A percentile compares a stretch with the other conserved stretches of the same genome.
Conservation (phyloP, 2,888 invertebrate species). For the Phania funesta region DNA sequence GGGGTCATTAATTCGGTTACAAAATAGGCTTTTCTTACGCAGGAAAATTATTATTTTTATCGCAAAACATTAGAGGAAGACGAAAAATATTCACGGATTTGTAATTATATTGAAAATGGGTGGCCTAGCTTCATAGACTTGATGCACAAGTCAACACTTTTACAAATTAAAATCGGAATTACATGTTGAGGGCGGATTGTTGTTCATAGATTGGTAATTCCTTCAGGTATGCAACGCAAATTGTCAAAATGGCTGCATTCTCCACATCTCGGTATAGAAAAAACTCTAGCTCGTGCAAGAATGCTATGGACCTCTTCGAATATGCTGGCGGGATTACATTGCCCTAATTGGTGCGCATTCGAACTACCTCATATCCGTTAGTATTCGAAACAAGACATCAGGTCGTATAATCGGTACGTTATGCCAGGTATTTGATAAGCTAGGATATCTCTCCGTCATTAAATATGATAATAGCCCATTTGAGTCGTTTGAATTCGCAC, state of each 20-base stretch:
- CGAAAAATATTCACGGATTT: neutral
- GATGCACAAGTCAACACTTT: conserved; percentile 33
- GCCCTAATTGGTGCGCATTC: too few relatives aligned
- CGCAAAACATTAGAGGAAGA: neutral
- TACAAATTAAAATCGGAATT: conserved; percentile 37
- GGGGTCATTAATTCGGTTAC: conserved; percentile 25
- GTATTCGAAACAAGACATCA: neutral
- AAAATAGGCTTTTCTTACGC: conserved; percentile 50
- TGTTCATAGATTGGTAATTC: conserved; percentile 43
- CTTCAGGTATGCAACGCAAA: neutral
- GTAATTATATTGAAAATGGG: too few relatives aligned
- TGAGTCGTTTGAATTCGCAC: too few relatives aligned
- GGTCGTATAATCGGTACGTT: neutral
- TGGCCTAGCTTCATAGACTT: conserved; percentile 29
- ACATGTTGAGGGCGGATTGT: conserved; percentile 47
- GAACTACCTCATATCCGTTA: neutral
- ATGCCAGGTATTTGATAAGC: neutral
- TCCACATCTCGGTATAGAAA: conserved; percentile 4
- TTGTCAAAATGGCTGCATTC: neutral
- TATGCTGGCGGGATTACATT: too few relatives aligned
- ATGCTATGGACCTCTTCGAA: too few relatives aligned
- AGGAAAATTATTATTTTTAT: conserved; percentile 57
- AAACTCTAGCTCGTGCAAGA: neutral
- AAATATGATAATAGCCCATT: too few relatives aligned
- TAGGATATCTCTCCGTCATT: neutral